phyloP scores from a whole-genome alignment of 2,797 vertebrate species.

The Characodon lateralis region DNA sequence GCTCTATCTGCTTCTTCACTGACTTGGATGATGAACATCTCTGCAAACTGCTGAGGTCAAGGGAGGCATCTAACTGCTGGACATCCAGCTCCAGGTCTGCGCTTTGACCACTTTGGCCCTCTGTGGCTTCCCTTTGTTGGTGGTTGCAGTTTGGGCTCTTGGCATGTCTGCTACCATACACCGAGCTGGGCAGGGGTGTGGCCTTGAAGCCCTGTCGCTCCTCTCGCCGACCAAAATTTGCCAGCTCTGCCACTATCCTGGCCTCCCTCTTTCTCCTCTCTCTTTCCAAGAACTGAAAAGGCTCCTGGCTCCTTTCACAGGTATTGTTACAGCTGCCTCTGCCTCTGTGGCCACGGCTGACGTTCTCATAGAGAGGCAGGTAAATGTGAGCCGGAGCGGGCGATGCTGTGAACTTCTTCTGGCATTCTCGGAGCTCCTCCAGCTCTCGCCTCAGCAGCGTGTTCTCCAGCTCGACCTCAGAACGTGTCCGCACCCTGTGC shows the following conservation, averaged over 20 bases:
- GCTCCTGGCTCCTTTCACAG: constrained; percentile 65
- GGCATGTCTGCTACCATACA: constrained; percentile 50
- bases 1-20: constrained; percentile 63
- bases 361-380: constrained; percentile 80
- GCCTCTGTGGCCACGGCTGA: constrained; percentile 57
- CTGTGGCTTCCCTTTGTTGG: constrained; percentile 35
- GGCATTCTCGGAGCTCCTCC: constrained; percentile 86
- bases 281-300: constrained; percentile 86
- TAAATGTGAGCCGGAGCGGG: constrained; percentile 84
- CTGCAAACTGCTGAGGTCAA: constrained; percentile 13
- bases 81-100: constrained; percentile 33
- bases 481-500: constrained; percentile 80
- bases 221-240: constrained; percentile 65
- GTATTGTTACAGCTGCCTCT: neutral
- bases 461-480: constrained; percentile 81
- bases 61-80: constrained; percentile 10
- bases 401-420: constrained; percentile 87
- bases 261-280: constrained; percentile 85
- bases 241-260: constrained; percentile 76
- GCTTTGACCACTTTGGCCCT: constrained; percentile 38
- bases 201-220: constrained; percentile 83
- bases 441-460: constrained; percentile 80
- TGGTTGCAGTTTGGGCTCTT: constrained; percentile 7
- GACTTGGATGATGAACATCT: constrained; percentile 34
- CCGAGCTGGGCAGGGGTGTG: constrained; percentile 82